Conservation (phyloP, 2,888 invertebrate species). For the Diarsia mendica region DNA sequence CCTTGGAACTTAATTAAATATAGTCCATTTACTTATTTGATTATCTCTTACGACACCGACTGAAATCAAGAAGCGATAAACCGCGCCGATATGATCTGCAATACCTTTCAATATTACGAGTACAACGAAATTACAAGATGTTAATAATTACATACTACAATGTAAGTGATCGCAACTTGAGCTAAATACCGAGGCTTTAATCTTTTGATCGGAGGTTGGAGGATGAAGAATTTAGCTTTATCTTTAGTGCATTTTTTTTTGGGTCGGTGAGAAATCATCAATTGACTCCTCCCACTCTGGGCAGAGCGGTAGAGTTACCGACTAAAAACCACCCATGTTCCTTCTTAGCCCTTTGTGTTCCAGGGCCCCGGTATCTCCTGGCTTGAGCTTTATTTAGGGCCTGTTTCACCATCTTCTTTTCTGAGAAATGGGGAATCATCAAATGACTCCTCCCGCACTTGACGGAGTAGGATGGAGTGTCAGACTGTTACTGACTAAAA, state of each 20-base stretch:
- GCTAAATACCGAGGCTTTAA: slow-evolving; percentile 18
- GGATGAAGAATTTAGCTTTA: neutral
- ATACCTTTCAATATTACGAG: slow-evolving; percentile 43
- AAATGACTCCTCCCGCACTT: no score
- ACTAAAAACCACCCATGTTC: no score
- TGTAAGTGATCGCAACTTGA: slow-evolving; percentile 3
- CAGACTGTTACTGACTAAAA: no score
- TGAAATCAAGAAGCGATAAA: slow-evolving; percentile 7
- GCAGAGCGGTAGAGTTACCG: no score
- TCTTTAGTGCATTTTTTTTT: neutral
- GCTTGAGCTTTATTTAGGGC: no score
- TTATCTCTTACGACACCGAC: slow-evolving; percentile 24
- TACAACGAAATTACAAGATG: slow-evolving; percentile 25
- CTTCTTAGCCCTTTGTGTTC: no score
- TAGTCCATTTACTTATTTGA: slow-evolving; percentile 24
- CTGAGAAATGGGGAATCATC: no score
- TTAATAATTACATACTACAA: slow-evolving; percentile 12
- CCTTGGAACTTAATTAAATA: slow-evolving; percentile 19
- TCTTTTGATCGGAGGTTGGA: slow-evolving; percentile 14
- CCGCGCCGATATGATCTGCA: slow-evolving; percentile 4
- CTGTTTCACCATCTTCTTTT: no score
- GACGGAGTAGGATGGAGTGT: no score
- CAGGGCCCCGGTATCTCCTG: no score
- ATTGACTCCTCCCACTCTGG: no score
- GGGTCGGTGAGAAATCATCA: no score